Conservation (phyloP, 2,888 invertebrate genomes). For the Synanthedon myopaeformis region DNA sequence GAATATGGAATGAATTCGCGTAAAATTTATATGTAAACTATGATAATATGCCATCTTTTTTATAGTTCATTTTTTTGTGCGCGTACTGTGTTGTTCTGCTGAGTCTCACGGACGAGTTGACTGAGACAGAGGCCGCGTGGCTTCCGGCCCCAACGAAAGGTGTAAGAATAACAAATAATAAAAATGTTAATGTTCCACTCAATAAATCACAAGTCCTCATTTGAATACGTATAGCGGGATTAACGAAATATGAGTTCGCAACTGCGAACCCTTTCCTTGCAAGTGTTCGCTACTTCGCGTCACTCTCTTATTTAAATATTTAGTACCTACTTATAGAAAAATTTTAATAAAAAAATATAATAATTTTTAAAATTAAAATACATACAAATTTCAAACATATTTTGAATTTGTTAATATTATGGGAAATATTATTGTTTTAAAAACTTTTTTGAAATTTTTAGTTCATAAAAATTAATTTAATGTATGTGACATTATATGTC, state of each 20-base stretch:
- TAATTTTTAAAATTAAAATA: conserved; percentile 4
- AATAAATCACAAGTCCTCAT: conserved; percentile 70
- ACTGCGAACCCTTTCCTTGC: conserved; percentile 26
- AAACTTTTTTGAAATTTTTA: no score
- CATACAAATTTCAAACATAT: no score
- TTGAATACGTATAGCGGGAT: conserved; percentile 66
- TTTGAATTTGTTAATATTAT: no score
- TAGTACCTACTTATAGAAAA: conserved; percentile 30
- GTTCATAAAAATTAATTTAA: no score
- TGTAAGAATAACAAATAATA: conserved; percentile 72
- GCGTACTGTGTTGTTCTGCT: conserved; percentile 31
- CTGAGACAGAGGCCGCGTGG: conserved; percentile 67
- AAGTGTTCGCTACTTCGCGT: conserved; percentile 20
- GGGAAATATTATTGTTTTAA: no score
- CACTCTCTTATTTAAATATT: conserved; percentile 33
- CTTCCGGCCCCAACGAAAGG: conserved; percentile 65
- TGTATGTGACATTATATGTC: no score
- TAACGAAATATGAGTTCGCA: conserved; percentile 58
- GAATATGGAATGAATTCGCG: conserved; percentile 65
- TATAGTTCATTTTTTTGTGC: conserved; percentile 38
- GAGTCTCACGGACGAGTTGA: conserved; percentile 64
- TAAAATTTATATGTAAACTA: conserved; percentile 71
- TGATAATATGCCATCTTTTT: conserved; percentile 61
- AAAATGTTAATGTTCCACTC: conserved; percentile 72
- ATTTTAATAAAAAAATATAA: conserved; percentile 12